Percentiles rank a stretch among this genome's conserved stretches.
Evolutionary conservation across 64 coral and sea anemone genomes (phyloP).

Genomic region (Hydrozoanthus tunicans): DNA sequence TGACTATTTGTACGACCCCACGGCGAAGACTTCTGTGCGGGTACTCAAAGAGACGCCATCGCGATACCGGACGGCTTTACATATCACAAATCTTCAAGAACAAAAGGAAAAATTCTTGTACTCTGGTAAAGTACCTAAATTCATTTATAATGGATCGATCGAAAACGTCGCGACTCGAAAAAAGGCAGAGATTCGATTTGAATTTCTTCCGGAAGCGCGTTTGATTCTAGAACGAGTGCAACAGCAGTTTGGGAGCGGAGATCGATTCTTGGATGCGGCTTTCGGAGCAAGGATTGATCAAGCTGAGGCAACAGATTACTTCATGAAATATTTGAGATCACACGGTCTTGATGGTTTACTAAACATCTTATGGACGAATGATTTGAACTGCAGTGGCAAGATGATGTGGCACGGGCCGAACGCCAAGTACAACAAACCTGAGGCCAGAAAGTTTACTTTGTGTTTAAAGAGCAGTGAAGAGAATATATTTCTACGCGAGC

Average conservation of each 20-base stretch:
- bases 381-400: conserved; percentile 84
- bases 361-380: conserved; percentile 87
- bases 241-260: conserved; percentile 79
- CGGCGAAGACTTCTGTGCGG: conserved; percentile 68
- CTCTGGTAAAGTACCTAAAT: conserved; percentile 70
- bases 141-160: conserved; percentile 74
- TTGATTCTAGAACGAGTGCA: conserved; percentile 85
- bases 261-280: conserved; percentile 77
- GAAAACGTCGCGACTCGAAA: conserved; percentile 66
- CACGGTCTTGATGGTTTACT: conserved; percentile 84
- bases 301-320: conserved; percentile 73
- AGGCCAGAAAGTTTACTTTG: conserved; percentile 83
- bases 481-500: conserved; percentile 88
- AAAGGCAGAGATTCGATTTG: conserved; percentile 84
- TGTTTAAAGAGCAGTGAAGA: conserved; percentile 87
- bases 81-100: conserved; percentile 91
- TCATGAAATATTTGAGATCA: conserved; percentile 82
- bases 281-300: conserved; percentile 80
- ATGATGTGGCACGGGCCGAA: conserved; percentile 93
- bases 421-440: conserved; percentile 82
- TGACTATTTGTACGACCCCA: conserved; percentile 53
- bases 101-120: conserved; percentile 91
- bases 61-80: conserved; percentile 70
- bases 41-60: conserved; percentile 80
- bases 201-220: conserved; percentile 84